phyloP scores from a whole-genome alignment of 2,797 vertebrate species.

The Chrysocyon brachyurus region DNA sequence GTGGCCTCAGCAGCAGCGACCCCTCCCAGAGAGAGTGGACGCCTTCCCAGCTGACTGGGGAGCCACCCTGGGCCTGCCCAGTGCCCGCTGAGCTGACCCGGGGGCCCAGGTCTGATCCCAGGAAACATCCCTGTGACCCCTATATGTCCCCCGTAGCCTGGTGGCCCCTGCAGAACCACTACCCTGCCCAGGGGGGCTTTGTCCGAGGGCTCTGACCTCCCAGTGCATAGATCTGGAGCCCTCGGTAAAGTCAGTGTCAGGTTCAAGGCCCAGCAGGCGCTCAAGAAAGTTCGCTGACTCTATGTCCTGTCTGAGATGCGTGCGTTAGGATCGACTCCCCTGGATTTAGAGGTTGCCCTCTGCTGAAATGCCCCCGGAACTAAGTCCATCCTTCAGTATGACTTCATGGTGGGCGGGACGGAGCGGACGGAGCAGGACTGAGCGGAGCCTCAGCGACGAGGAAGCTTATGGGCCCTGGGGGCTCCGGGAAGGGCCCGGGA shows the following conservation, averaged over 20 bases:
- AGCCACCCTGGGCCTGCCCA: not conserved
- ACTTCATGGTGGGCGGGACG: not conserved
- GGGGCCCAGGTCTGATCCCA: not conserved
- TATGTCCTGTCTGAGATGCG: not conserved
- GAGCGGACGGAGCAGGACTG: not conserved
- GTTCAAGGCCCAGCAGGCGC: not conserved
- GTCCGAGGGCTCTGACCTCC: not conserved
- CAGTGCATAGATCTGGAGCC: no score
- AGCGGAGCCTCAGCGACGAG: not conserved
- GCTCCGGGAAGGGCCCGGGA: rapidly evolving
- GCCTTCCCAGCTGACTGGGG: not conserved
- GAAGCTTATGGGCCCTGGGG: not conserved
- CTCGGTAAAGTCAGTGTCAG: not conserved
- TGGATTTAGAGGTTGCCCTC: not conserved
- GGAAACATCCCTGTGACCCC: not conserved
- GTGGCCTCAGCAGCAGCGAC: not conserved
- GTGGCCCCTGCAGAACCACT: not conserved
- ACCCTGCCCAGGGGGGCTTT: not conserved
- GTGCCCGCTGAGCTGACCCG: no score
- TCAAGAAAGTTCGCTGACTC: not conserved
- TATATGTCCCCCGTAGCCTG: not conserved
- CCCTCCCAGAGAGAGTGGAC: not conserved
- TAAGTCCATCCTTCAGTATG: not conserved
- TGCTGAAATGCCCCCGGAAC: not conserved
- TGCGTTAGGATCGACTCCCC: not conserved